Conservation (phyloP, 1,140 invertebrate genomes). For the Lerema accius region DNA sequence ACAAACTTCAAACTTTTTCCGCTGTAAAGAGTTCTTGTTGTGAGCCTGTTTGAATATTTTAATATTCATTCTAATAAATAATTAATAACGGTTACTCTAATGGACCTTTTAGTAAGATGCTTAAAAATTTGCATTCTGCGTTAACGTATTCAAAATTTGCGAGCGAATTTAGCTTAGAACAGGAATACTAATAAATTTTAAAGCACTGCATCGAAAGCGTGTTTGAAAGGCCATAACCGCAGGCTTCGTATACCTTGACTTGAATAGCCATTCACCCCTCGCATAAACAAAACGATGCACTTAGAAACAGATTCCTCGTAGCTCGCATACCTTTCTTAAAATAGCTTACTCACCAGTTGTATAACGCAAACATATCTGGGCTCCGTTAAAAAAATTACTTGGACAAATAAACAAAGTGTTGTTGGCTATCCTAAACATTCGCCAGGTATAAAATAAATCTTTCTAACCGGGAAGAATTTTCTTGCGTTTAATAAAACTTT, state of each 20-base stretch:
- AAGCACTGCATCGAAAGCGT: constrained; percentile 20
- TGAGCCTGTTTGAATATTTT: neutral
- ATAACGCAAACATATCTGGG: constrained; percentile 38
- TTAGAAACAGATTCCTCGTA: constrained; percentile 63
- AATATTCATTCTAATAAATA: neutral
- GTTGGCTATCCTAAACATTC: constrained; percentile 39
- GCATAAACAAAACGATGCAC: constrained; percentile 72
- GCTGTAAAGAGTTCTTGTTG: neutral
- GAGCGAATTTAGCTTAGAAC: neutral
- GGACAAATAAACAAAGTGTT: constrained; percentile 33
- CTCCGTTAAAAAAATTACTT: constrained; percentile 39
- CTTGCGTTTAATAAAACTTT: constrained; percentile 28
- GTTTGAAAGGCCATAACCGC: constrained; percentile 37
- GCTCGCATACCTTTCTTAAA: constrained; percentile 63
- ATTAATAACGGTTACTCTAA: constrained; percentile 4
- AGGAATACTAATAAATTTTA: constrained; percentile 16
- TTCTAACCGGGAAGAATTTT: constrained; percentile 23
- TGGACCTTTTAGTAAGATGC: neutral
- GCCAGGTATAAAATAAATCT: constrained; percentile 44
- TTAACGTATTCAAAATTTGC: neutral
- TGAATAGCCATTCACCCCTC: constrained; percentile 68
- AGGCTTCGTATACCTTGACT: constrained; percentile 54
- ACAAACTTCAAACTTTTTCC: neutral
- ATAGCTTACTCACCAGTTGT: constrained; percentile 53
- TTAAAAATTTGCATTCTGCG: neutral